Conservation (phyloP, 2,113 vertebrate genomes). For the Dendrocopos noguchii region DNA sequence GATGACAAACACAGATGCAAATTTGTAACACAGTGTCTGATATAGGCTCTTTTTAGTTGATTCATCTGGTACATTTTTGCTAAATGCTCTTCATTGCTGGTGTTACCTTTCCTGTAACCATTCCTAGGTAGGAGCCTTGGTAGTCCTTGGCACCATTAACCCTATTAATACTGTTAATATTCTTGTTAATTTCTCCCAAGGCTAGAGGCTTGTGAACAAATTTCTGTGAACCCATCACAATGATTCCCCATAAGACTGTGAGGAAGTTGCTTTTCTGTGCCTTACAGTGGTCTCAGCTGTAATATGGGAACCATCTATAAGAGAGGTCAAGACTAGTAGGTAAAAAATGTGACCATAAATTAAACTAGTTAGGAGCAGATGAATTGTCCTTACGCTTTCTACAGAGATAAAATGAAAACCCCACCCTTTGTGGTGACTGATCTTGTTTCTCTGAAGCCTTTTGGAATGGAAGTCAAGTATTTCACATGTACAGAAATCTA, state of each 20-base stretch:
- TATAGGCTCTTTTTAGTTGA: not conserved
- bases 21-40: not conserved
- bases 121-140: not conserved
- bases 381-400: not conserved
- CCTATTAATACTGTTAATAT: too few relatives aligned
- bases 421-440: slow-evolving; percentile 8
- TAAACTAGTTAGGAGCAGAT: not conserved
- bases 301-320: not conserved
- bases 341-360: not conserved
- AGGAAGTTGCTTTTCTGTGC: not conserved
- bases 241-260: not conserved
- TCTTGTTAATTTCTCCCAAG: not conserved
- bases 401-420: not conserved
- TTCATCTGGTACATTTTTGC: not conserved
- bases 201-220: not conserved
- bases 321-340: not conserved
- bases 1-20: slow-evolving; percentile 28
- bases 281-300: not conserved
- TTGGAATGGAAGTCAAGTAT: slow-evolving; percentile 30
- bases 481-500: slow-evolving; percentile 23
- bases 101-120: not conserved
- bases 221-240: not conserved
- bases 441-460: slow-evolving; percentile 22
- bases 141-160: not conserved
- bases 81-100: not conserved